phyloP scores from a whole-genome alignment of 2,888 invertebrate species.

The Sesia apiformis region DNA sequence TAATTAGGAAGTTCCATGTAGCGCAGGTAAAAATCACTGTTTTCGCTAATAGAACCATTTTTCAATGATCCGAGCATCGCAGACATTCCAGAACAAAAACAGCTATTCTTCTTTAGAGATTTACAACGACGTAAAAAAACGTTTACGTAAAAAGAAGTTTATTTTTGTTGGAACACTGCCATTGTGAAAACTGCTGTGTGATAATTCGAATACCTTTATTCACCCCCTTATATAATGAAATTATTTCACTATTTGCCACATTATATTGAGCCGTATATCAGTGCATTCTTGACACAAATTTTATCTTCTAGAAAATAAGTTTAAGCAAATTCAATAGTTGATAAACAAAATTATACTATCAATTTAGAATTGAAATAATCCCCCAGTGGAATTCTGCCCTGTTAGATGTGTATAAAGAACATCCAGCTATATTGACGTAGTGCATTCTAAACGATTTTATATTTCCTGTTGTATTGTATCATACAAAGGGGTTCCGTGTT shows the following conservation, averaged over 20 bases:
- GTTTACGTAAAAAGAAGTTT: slow-evolving; percentile 12
- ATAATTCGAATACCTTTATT: not conserved
- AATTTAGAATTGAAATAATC: too few relatives aligned
- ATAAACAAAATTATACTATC: too few relatives aligned
- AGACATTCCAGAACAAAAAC: slow-evolving; percentile 27
- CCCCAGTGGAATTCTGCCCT: too few relatives aligned
- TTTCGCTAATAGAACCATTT: slow-evolving; percentile 1
- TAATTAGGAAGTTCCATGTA: not conserved
- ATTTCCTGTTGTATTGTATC: not conserved
- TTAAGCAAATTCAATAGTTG: too few relatives aligned
- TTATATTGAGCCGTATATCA: too few relatives aligned
- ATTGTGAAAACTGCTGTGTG: slow-evolving; percentile 7
- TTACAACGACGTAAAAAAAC: slow-evolving; percentile 25
- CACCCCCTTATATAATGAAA: too few relatives aligned
- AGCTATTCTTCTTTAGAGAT: slow-evolving; percentile 32
- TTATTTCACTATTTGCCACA: too few relatives aligned
- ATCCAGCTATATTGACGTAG: too few relatives aligned
- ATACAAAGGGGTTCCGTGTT: not conserved
- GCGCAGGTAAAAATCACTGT: not conserved
- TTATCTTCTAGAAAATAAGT: too few relatives aligned
- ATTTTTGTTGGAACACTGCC: slow-evolving; percentile 15
- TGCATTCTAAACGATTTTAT: not conserved
- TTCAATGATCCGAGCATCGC: slow-evolving; percentile 24
- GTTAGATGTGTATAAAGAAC: too few relatives aligned
- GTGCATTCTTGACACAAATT: too few relatives aligned